phyloP scores from a whole-genome alignment of 1,140 invertebrate genomes.

The Caenorhabditis briggsae region DNA sequence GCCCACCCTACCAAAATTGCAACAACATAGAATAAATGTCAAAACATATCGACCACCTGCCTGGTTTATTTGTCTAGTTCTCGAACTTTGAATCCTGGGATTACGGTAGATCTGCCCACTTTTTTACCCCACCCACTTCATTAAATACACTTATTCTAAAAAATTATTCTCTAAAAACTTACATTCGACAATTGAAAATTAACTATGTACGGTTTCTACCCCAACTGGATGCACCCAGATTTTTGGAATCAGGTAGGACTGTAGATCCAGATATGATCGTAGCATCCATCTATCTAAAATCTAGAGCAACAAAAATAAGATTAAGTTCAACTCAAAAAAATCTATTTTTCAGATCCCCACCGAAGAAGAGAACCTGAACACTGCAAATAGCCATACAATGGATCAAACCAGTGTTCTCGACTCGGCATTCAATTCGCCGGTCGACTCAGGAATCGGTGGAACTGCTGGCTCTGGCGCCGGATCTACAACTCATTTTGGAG shows the following conservation, averaged over 20 bases:
- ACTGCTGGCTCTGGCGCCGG: constrained; percentile 4
- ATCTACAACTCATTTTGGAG: constrained; percentile 13
- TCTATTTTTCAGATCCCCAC: background rate
- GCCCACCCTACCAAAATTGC: background rate
- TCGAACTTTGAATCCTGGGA: background rate
- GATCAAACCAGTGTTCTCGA: constrained; percentile 37
- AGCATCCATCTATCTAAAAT: too few species aligned
- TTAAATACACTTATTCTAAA: background rate
- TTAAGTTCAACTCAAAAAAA: too few species aligned
- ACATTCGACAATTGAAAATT: too few species aligned
- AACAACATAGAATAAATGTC: background rate
- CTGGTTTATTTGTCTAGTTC: background rate
- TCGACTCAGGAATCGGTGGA: constrained; percentile 27
- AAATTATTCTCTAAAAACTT: background rate
- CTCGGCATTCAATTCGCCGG: constrained; percentile 31
- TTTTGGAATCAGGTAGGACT: background rate
- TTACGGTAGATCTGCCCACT: background rate
- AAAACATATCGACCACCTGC: constrained; percentile 29
- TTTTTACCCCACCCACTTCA: background rate
- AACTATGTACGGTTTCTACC: background rate
- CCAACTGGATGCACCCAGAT: background rate
- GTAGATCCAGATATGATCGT: too few species aligned
- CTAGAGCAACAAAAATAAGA: too few species aligned
- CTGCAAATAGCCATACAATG: background rate
- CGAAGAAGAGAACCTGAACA: too few species aligned